A percentile compares a stretch with the other conserved stretches of the same genome.
These are phyloP conservation scores for Nephrotoma guestfalica DNA, from an alignment of 2,888 invertebrate genomes.

Conservation along the genomic window DNA sequence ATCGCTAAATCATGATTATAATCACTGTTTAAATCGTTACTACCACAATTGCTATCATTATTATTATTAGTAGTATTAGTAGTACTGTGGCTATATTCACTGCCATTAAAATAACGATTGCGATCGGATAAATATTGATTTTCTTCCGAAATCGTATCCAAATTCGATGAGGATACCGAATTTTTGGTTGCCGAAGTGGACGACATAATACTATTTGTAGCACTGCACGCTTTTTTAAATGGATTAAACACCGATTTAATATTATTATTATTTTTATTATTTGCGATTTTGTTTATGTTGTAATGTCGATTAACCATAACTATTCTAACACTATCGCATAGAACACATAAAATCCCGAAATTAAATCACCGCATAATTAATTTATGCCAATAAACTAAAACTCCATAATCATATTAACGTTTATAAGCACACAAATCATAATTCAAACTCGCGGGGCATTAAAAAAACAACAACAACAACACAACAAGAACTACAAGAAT, in stretches of 20 bases:
- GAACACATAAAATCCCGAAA: neutral
- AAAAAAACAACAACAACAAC: neutral
- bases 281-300: neutral
- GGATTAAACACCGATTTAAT: neutral
- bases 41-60: neutral
- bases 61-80: neutral
- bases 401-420: neutral
- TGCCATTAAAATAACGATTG: neutral
- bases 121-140: neutral
- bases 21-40: conserved; percentile 3
- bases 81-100: neutral
- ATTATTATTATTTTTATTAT: neutral
- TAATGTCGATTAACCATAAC: neutral
- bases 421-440: neutral
- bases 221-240: neutral
- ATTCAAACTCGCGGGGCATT: neutral
- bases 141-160: conserved; percentile 5
- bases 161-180: neutral
- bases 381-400: neutral
- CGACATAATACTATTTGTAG: neutral
- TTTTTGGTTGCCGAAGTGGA: neutral
- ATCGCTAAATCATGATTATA: conserved; percentile 12
- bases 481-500: neutral
- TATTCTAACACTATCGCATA: neutral
- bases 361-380: neutral